phyloP scores from a whole-genome alignment of 2,888 invertebrate species.

The Apotomis capreana region DNA sequence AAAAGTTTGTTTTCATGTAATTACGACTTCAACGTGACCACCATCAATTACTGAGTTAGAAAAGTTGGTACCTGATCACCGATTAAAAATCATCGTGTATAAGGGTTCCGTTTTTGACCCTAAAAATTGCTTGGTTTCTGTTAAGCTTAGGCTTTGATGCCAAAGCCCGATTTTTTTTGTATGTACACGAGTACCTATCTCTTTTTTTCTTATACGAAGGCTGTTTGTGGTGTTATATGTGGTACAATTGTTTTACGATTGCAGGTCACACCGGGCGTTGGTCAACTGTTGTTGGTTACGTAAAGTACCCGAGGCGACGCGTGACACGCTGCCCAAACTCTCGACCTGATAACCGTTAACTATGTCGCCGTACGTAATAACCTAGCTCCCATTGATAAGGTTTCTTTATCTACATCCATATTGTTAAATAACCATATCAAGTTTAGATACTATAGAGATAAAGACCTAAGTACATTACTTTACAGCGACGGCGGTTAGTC shows the following conservation, averaged over 20 bases:
- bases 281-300: slow-evolving; percentile 33
- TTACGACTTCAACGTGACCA: too few species aligned
- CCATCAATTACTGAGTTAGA: too few species aligned
- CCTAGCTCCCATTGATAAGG: slow-evolving; percentile 18
- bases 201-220: background rate
- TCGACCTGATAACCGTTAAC: slow-evolving; percentile 50
- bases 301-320: slow-evolving; percentile 38
- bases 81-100: too few species aligned
- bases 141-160: too few species aligned
- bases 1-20: too few species aligned
- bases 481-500: too few species aligned
- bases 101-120: too few species aligned
- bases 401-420: background rate
- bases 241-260: slow-evolving; percentile 29
- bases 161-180: background rate
- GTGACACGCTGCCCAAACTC: slow-evolving; percentile 39
- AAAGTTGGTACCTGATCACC: too few species aligned
- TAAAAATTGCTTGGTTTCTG: too few species aligned
- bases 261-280: slow-evolving; percentile 32
- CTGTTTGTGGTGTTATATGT: slow-evolving; percentile 2
- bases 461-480: too few species aligned
- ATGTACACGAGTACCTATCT: background rate
- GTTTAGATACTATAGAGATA: too few species aligned
- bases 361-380: slow-evolving; percentile 44
- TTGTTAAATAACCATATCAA: too few species aligned